A percentile compares a stretch with the other conserved stretches of the same genome.
Evolutionary conservation across 2,888 invertebrate genomes (phyloP).

Genomic region (Molanna angustata): DNA sequence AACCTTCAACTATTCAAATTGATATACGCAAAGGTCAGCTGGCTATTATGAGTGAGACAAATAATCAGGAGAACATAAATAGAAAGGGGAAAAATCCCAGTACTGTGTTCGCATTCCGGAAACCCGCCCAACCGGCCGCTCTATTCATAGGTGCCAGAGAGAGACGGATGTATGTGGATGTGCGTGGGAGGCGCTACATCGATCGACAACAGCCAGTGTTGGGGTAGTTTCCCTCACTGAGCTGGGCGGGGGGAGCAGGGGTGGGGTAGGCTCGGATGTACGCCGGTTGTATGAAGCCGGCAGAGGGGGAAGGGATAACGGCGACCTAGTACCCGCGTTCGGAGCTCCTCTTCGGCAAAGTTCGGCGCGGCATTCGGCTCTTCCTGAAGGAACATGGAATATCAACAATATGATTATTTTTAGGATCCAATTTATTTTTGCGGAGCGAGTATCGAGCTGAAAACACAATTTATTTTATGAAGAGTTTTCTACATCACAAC

Average conservation of each 20-base stretch:
- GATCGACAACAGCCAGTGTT: conserved; percentile 20
- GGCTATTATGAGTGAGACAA: conserved; percentile 8
- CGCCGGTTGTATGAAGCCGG: conserved; percentile 10
- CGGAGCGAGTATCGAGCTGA: no score
- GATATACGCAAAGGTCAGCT: conserved; percentile 12
- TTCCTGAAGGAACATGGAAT: not conserved
- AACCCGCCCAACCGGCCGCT: conserved; percentile 4
- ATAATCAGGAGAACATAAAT: conserved; percentile 18
- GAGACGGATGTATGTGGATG: conserved; percentile 37
- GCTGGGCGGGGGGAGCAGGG: conserved; percentile 6
- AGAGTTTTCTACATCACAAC: no score
- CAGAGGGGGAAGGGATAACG: conserved; percentile 1
- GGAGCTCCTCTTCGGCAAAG: conserved; percentile 31
- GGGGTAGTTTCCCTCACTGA: conserved; percentile 13
- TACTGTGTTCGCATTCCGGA: conserved; percentile 12
- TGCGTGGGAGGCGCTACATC: conserved; percentile 35
- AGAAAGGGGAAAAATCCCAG: conserved; percentile 29
- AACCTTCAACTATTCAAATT: no score
- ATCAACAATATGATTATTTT: not conserved
- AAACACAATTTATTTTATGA: no score
- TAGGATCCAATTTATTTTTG: no score
- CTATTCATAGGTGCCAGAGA: conserved; percentile 8
- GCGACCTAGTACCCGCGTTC: conserved; percentile 21
- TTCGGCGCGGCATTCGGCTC: conserved; percentile 1
- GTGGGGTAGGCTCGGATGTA: no score